Base-by-base conservation (phyloP, 2,888 invertebrate genomes). In the Limnephilus lunatus region DNA sequence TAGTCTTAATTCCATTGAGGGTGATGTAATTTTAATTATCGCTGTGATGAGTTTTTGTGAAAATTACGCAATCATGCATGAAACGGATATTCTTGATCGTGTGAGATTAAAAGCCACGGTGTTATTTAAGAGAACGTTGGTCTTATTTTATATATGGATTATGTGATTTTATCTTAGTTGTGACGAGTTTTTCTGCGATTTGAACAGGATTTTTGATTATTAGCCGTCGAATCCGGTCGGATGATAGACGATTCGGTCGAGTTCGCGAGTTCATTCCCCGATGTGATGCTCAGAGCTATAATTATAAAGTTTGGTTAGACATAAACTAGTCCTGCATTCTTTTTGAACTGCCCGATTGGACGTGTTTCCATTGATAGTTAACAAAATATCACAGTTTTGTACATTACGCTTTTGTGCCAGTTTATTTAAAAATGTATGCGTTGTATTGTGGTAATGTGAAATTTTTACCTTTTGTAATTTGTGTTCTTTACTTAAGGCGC, bases 171-270 rank as follows among this genome's bases (percentile, higher is more conserved):
- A 14, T 14, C 15, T 30, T 4, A 14, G 82, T 31, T 32, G 32
- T 82, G 82, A 32, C 32, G 82, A 32, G 82, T 82, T 82, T 82
- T 82, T 31, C 14, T 7, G 3, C 9, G 82, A 15, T 82, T 35
- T 19, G 9, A 83, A 83, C 83, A 35, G 83, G 83, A 83, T 83
- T 83, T n/a, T 83, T 39, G 35, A 68, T n/a, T 68, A 68, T n/a
- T 68, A 68, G 25, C 9, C n/a, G 68, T 68, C 68, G 68, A 68
- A 68, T 68, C 53, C 19, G 32, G 35, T 14, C 3, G 25, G 19
- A 11, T 35, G 15, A 14, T 48, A 15, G 48, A 48, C 14, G 11
- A 32, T 19, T 35, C 12, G 32, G 19, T 32, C 15, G 82, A 82
- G 32, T 82, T 32, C 82, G 19, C 82, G 82, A 82, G 32, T 39